Percentiles rank a stretch among this genome's conserved stretches.
These are phyloP conservation scores for Sesamia inferens DNA, from an alignment of 2,888 invertebrate genomes.

Conservation along the genomic window DNA sequence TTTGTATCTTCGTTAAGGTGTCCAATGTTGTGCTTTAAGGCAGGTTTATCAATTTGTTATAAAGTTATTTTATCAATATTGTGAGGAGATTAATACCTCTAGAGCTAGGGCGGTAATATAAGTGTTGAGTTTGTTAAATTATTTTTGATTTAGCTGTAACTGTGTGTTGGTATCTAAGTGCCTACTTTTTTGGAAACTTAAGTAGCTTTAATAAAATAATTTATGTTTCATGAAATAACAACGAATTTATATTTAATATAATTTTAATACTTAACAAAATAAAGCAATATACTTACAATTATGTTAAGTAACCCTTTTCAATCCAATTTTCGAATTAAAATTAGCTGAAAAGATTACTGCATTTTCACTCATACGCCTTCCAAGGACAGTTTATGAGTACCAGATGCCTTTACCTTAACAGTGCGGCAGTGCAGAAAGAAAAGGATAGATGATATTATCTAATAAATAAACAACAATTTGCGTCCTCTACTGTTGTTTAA, in stretches of 20 bases:
- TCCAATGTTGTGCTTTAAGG: background rate
- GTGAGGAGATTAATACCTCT: background rate
- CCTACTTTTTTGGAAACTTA: background rate
- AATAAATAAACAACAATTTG: conserved; percentile 71
- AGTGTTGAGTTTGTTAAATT: conserved; percentile 33
- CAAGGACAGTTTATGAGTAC: conserved; percentile 17
- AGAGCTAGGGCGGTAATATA: conserved; percentile 1
- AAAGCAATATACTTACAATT: conserved; percentile 46
- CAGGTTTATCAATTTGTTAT: background rate
- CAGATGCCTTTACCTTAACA: conserved; percentile 20
- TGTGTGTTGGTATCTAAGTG: background rate
- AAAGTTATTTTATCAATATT: background rate
- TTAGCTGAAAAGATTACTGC: conserved; percentile 74
- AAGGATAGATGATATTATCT: conserved; percentile 64
- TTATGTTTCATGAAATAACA: conserved; percentile 32
- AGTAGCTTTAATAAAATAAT: background rate
- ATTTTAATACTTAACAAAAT: conserved; percentile 55
- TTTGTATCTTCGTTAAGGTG: background rate
- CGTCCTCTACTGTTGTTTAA: conserved; percentile 81
- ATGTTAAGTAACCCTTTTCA: conserved; percentile 65
- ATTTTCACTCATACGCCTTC: conserved; percentile 76
- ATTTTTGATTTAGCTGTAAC: conserved; percentile 1
- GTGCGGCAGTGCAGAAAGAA: background rate
- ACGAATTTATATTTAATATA: conserved; percentile 11
- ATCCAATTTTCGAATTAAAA: conserved; percentile 74